These are phyloP conservation scores for Plectus sambesii DNA, from an alignment of 1,140 invertebrate genomes.

Conservation along the genomic window DNA sequence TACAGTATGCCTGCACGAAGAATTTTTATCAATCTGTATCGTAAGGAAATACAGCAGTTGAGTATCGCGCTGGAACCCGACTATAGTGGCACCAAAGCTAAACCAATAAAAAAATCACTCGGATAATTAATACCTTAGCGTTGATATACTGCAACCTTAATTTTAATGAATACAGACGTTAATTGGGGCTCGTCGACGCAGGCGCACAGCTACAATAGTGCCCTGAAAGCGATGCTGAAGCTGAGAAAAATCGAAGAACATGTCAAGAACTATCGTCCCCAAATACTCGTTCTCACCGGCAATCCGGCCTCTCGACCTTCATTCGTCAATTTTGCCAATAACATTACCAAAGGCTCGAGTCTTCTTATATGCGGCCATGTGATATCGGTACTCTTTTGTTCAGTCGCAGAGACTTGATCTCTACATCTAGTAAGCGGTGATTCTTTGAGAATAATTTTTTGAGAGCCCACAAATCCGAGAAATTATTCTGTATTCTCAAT, in stretches of 20 bases:
- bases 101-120: no score
- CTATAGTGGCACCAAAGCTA: no score
- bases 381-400: conserved; percentile 65
- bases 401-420: no score
- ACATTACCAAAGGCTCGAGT: conserved; percentile 78
- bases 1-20: no score
- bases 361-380: conserved; percentile 81
- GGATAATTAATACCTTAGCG: no score
- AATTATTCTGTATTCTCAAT: no score
- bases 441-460: no score
- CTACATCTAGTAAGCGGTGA: no score
- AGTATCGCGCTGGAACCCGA: no score
- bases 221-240: conserved; percentile 69
- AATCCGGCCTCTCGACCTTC: conserved; percentile 66
- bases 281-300: conserved; percentile 77
- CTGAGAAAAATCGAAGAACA: conserved; percentile 76
- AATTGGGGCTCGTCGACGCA: conserved; percentile 94
- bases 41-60: neutral
- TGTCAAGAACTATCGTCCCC: conserved; percentile 79
- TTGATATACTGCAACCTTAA: no score
- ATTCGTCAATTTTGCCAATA: conserved; percentile 74
- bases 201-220: conserved; percentile 85
- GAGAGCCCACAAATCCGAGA: no score
- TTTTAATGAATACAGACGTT: no score
- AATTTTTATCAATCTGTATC: conserved; percentile 36